These are phyloP conservation scores for Microtus oregoni DNA, from an alignment of 2,113 vertebrate genomes.

Conservation along the genomic window DNA sequence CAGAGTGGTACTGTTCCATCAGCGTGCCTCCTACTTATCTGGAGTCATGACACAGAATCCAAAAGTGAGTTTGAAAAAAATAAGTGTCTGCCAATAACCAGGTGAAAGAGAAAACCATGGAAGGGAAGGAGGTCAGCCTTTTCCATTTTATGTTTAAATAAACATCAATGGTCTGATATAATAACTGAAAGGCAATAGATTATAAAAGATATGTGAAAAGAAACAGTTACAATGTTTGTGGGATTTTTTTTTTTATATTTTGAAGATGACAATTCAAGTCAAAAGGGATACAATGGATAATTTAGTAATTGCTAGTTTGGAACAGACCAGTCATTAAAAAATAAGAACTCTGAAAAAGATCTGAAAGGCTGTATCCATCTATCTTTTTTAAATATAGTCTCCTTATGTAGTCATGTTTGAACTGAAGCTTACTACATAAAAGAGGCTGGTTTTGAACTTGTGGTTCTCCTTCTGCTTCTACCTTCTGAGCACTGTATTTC, in stretches of 20 bases:
- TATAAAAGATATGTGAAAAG: not conserved
- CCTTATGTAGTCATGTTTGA: not conserved
- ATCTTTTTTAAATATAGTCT: not conserved
- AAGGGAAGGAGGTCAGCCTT: not conserved
- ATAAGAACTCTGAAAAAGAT: not conserved
- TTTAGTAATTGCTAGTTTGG: not conserved
- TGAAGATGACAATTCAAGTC: slow-evolving; percentile 13
- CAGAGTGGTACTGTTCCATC: not conserved
- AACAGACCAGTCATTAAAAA: not conserved
- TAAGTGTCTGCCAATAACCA: slow-evolving; percentile 9
- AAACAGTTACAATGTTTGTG: not conserved
- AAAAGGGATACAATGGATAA: slow-evolving; percentile 21
- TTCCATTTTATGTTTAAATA: slow-evolving; percentile 36
- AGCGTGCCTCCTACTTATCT: not conserved
- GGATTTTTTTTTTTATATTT: slow-evolving; percentile 6
- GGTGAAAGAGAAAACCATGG: slow-evolving; percentile 42
- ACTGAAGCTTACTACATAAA: not conserved
- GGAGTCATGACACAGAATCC: slow-evolving; percentile 33
- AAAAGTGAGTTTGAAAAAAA: slow-evolving; percentile 43
- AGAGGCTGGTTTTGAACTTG: not conserved
- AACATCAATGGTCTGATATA: not conserved
- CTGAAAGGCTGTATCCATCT: not conserved
- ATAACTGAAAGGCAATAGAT: slow-evolving; percentile 26
- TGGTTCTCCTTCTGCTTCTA: not conserved
- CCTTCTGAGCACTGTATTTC: not conserved